Conservation (phyloP, 2,797 vertebrate genomes). For the Pantherophis vulpinus region DNA sequence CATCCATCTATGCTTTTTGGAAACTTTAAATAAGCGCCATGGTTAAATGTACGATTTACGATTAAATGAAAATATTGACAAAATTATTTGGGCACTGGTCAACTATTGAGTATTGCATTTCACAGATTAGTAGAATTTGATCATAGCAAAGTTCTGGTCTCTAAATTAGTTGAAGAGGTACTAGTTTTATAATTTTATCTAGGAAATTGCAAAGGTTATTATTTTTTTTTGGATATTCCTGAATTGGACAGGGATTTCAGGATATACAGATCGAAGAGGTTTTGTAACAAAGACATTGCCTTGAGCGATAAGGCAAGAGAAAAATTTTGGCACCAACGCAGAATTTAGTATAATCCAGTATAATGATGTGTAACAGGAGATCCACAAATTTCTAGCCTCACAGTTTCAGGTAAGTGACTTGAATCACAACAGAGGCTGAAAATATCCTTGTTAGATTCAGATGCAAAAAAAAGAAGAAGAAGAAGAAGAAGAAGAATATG, state of each 20-base stretch:
- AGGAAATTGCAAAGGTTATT: neutral
- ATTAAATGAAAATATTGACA: neutral
- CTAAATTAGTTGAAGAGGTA: neutral
- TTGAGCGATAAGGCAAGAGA: slow-evolving; percentile 55
- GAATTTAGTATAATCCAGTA: slow-evolving; percentile 51
- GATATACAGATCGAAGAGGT: slow-evolving; percentile 40
- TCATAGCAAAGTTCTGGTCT: neutral
- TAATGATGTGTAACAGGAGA: neutral
- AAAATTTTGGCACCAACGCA: slow-evolving; percentile 64
- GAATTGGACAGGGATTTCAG: slow-evolving; percentile 29
- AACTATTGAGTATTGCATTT: neutral
- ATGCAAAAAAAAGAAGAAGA: too few species aligned
- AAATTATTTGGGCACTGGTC: neutral
- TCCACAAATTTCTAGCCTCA: neutral
- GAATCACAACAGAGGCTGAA: neutral
- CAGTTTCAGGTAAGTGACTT: neutral
- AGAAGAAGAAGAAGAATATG: neutral
- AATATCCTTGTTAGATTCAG: neutral
- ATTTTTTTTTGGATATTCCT: neutral
- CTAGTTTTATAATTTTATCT: neutral
- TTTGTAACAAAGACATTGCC: slow-evolving; percentile 38
- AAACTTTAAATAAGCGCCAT: neutral
- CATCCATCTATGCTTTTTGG: neutral
- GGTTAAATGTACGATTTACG: neutral
- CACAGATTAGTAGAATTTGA: neutral